These are phyloP conservation scores for Melanotaenia parkinsoni DNA, from an alignment of 2,797 vertebrate genomes.

Conservation along the genomic window DNA sequence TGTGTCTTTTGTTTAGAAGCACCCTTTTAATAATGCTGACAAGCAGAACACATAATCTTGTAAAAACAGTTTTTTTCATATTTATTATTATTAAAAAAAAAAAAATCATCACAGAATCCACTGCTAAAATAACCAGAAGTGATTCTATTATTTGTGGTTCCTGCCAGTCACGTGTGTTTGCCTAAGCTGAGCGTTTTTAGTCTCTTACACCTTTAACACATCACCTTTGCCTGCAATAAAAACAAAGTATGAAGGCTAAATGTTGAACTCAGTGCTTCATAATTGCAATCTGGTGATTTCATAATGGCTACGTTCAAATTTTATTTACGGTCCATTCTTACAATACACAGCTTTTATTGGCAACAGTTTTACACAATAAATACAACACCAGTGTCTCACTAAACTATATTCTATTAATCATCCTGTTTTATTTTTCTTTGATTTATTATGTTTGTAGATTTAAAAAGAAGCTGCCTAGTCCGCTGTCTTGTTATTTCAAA, in stretches of 20 bases:
- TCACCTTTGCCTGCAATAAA: not conserved
- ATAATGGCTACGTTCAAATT: not conserved
- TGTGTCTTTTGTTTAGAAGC: too few species aligned
- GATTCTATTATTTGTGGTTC: not conserved
- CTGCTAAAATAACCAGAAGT: not conserved
- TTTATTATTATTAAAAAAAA: not conserved
- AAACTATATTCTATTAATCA: too few species aligned
- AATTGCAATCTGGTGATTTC: not conserved
- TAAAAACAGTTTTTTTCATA: too few species aligned
- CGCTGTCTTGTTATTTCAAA: not conserved
- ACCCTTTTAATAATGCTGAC: too few species aligned
- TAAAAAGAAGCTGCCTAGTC: not conserved
- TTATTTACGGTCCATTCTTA: not conserved
- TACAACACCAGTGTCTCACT: not conserved
- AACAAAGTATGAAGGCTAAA: not conserved
- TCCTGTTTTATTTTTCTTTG: too few species aligned
- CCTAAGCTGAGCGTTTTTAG: not conserved
- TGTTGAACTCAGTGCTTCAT: not conserved
- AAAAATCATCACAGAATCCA: not conserved
- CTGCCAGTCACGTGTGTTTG: not conserved
- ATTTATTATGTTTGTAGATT: not conserved
- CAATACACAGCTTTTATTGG: not conserved
- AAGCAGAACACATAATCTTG: too few species aligned
- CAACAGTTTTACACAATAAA: not conserved
- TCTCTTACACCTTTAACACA: not conserved